Percentiles rank a stretch among this genome's conserved stretches.
Conservation (phyloP, 2,113 vertebrate species). For the Nannobrachium achirus region DNA sequence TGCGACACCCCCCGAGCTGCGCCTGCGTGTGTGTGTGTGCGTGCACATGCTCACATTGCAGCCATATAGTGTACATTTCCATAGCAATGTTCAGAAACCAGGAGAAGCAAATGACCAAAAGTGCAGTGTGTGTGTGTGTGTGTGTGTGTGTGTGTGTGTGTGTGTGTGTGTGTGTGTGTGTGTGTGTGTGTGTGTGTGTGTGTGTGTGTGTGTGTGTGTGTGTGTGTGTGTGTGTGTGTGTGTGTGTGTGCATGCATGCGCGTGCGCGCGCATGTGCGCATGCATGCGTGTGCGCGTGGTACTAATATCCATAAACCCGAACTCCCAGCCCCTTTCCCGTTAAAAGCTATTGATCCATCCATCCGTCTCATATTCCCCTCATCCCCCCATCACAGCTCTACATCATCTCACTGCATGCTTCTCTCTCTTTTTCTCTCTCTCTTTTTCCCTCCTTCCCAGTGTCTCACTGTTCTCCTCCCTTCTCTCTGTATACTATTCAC, state of each 20-base stretch:
- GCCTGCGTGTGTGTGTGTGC: neutral
- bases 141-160: neutral
- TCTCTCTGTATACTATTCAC: too few species aligned
- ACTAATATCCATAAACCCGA: constrained; percentile 38
- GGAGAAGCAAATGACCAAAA: neutral
- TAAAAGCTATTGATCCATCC: constrained; percentile 61
- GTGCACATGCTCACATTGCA: neutral
- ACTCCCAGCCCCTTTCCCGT: constrained; percentile 41
- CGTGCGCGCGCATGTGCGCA: neutral
- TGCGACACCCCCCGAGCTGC: too few species aligned
- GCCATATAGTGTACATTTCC: neutral
- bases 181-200: constrained; percentile 1
- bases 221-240: constrained; percentile 10
- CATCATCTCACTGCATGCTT: neutral
- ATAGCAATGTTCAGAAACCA: neutral
- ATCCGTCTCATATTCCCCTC: constrained; percentile 3
- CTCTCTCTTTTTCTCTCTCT: neutral
- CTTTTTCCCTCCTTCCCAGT: too few species aligned
- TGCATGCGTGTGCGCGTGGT: neutral
- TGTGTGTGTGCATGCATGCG: neutral
- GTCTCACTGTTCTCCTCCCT: too few species aligned
- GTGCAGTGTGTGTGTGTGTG: neutral
- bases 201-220: constrained; percentile 10
- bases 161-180: constrained; percentile 5
- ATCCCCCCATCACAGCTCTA: neutral